Evolutionary conservation across 2,797 vertebrate species (phyloP), one percentile per base, ranked within the genome.

Genomic region (Sparidentex hasta): DNA sequence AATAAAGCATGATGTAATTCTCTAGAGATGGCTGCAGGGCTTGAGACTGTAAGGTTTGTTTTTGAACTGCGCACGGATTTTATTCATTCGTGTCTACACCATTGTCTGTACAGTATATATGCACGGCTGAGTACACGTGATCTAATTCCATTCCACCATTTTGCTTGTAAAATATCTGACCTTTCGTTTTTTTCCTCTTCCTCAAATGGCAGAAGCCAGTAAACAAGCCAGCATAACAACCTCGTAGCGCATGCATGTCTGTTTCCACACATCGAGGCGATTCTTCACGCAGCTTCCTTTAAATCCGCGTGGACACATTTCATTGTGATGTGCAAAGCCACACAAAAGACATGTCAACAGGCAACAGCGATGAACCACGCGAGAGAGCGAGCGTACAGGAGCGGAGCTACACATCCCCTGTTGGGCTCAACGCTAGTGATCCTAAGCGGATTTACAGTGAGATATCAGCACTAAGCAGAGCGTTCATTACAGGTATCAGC

Each of bases 401-500:
- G 66, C 47, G 20, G 5, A 70, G 67, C 71, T 70, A 29, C 21
- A 18, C 65, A 47, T 50, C 75, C 82, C 87, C 72, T 63, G 76
- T 82, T 74, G 76, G 58, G 78, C 75, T 84, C 76, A 76, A 79
- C 23, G n/a, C 76, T 51, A 51, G 67, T 59, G 59, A 88, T 83
- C 77, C 76, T 90, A 92, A 93, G 89, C 77, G 81, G 92, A 94
- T 93, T 93, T 92, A 84, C 55, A 73, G 73, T 64, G 44, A 57
- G 65, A 78, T 93, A 93, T 94, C 90, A 86, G 87, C 58, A 55
- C 76, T 90, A 92, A 91, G 87, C 88, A 88, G 86, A 81, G 81
- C 4, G 52, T 87, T 92, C 84, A 91, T 93, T 91, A 88, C 88
- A 91, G 93, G 84, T 93, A 88, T 90, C 82, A 84, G 78, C 66